phyloP scores from a whole-genome alignment of 2,797 vertebrate species.

The Rhinogobio ventralis region DNA sequence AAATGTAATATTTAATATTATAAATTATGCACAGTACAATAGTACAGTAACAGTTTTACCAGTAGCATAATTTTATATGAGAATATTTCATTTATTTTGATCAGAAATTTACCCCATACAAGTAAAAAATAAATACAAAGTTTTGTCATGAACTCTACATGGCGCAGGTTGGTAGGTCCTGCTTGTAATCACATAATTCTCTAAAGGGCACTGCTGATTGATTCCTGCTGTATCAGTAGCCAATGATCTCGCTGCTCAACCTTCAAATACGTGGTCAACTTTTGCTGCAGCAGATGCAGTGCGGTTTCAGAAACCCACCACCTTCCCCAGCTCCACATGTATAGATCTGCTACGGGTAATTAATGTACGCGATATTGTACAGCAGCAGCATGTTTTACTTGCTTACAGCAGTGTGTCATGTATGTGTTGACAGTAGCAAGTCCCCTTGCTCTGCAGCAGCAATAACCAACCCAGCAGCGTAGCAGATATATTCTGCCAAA shows the following conservation, averaged over 20 bases:
- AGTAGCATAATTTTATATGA: not conserved
- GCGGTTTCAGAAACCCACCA: not conserved
- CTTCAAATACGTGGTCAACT: not conserved
- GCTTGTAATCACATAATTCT: not conserved
- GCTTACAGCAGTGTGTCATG: too few species aligned
- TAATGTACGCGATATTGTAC: not conserved
- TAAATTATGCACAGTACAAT: not conserved
- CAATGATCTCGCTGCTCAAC: not conserved
- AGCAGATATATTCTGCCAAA: not conserved
- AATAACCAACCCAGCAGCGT: too few species aligned
- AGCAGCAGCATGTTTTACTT: too few species aligned
- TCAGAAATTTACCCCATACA: not conserved
- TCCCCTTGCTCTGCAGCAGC: too few species aligned
- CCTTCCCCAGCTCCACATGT: not conserved
- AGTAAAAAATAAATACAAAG: not conserved
- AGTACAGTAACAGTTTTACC: not conserved
- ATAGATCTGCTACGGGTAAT: not conserved
- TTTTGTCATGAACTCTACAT: not conserved
- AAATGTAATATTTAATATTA: not conserved
- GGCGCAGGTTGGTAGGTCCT: too few species aligned
- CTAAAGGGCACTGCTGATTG: not conserved
- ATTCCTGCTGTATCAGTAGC: not conserved
- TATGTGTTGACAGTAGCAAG: not conserved
- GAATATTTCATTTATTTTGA: not conserved
- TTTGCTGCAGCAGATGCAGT: not conserved